Percentiles rank a stretch among this genome's conserved stretches.
Evolutionary conservation across 2,888 invertebrate genomes (phyloP).

Genomic region (Lacanobia wlatinum): DNA sequence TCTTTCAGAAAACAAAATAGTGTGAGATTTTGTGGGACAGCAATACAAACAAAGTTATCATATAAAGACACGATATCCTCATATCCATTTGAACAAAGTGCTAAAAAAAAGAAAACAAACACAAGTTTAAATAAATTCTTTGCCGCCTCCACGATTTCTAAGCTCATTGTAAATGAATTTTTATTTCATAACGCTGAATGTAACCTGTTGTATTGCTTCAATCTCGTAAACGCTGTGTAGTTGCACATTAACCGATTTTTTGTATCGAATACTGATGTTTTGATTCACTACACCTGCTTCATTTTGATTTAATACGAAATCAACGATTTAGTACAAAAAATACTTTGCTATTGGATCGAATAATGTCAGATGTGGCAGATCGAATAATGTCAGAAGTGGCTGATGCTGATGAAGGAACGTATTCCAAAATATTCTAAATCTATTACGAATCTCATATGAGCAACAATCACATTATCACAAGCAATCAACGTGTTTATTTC

Average conservation of each 20-base stretch:
- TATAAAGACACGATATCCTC: neutral
- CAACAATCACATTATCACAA: too few species aligned
- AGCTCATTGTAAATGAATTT: conserved; percentile 67
- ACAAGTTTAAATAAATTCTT: neutral
- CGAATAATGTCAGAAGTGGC: neutral
- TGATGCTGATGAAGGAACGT: too few species aligned
- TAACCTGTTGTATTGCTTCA: conserved; percentile 75
- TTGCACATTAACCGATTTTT: conserved; percentile 62
- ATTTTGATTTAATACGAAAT: neutral
- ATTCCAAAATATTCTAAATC: too few species aligned
- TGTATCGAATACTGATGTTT: conserved; percentile 33
- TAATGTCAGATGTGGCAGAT: neutral
- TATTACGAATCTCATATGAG: too few species aligned
- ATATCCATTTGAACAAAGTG: too few species aligned
- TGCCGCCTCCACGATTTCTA: conserved; percentile 67
- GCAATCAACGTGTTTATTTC: too few species aligned
- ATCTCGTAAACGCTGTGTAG: conserved; percentile 65
- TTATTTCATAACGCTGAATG: conserved; percentile 73
- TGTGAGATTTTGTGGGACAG: too few species aligned
- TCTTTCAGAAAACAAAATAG: too few species aligned
- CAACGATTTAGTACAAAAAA: neutral
- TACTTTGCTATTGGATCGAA: neutral
- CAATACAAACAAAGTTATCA: too few species aligned
- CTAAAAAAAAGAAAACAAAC: too few species aligned
- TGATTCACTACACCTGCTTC: conserved; percentile 16